Evolutionary conservation across 2,113 vertebrate genomes (phyloP), one percentile per base, ranked within the genome.

Genomic region (Ceyx margarethae): DNA sequence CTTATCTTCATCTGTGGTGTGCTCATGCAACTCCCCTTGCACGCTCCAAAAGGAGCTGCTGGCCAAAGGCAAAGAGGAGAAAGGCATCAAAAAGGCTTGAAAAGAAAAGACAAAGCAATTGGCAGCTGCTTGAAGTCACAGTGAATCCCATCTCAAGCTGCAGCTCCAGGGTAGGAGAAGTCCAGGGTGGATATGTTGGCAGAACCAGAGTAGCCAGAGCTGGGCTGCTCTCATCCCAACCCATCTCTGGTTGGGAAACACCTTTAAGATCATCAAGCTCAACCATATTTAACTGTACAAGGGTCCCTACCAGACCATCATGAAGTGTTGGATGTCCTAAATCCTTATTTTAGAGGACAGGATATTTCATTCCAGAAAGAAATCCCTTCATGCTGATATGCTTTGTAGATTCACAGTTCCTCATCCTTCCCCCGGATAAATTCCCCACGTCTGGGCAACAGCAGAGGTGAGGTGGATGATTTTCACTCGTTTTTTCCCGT

Each of bases 401-500:
- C 40, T 66, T 93, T 89, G 40, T 26, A 16, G 42, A 58, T 58
- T 46, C 43, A 17, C 42, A 14, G 3, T 35, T 82, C 11, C 8
- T 84, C n/a, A 33, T 75, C 35, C 29, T 68, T 89, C 35, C 16
- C 23, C 35, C 45, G 3, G 31, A 89, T 37, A 54, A 72, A 82
- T 42, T 35, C 51, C 60, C 46, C 60, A n/a, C 10, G 23, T 79
- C 28, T 37, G 62, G 23, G 35, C 66, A 61, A 18, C 6, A 89
- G 71, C 60, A 45, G 3, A 50, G 15, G 15, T 33, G 37, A 14
- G 37, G 37, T 21, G 14, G 76, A 85, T 72, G 58, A 20, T 15
- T 19, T 58, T 23, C 53, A 15, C 0, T 0, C 19, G 25, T 16
- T 61, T 72, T 16, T 16, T 28, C 21, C 11, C 26, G 4, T 8